A percentile compares a stretch with the other conserved stretches of the same genome.
Conservation (phyloP, 2,888 invertebrate species). For the Drosophila peninsularis region DNA sequence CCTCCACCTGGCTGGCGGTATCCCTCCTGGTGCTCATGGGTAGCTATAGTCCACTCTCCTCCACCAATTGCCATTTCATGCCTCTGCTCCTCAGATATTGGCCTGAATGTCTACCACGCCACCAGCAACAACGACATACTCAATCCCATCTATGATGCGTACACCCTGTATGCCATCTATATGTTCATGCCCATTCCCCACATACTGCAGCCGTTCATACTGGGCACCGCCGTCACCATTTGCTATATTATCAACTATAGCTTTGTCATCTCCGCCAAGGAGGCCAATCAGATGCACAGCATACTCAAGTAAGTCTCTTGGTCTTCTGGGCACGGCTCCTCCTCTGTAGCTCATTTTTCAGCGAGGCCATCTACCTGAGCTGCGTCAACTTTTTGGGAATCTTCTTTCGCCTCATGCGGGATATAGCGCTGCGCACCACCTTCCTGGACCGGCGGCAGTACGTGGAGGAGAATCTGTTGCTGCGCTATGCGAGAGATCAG, state of each 20-base stretch:
- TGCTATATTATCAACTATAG: slow-evolving; percentile 88
- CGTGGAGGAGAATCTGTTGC: slow-evolving; percentile 92
- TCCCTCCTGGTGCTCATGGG: slow-evolving; percentile 86
- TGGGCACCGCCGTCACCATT: slow-evolving; percentile 89
- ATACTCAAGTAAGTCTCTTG: slow-evolving; percentile 84
- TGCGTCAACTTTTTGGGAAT: slow-evolving; percentile 93
- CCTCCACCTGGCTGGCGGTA: slow-evolving; percentile 85
- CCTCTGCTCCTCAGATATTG: slow-evolving; percentile 86
- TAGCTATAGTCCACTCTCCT: no score
- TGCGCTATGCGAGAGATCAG: slow-evolving; percentile 93
- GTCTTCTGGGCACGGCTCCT: neutral
- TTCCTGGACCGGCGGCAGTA: slow-evolving; percentile 94
- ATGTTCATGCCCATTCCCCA: slow-evolving; percentile 93
- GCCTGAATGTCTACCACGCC: slow-evolving; percentile 88
- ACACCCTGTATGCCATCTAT: slow-evolving; percentile 91
- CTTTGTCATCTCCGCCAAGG: slow-evolving; percentile 83
- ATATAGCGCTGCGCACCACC: slow-evolving; percentile 93
- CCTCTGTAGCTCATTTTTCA: slow-evolving; percentile 1
- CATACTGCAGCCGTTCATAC: slow-evolving; percentile 88
- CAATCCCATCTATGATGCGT: slow-evolving; percentile 90
- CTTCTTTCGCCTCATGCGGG: slow-evolving; percentile 95
- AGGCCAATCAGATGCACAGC: slow-evolving; percentile 83
- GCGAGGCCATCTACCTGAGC: slow-evolving; percentile 86
- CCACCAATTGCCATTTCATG: no score
- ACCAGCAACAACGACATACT: slow-evolving; percentile 85